Percentiles rank a stretch among this genome's conserved stretches.
Evolutionary conservation across 2,113 vertebrate species (phyloP).

Genomic region (Hylia prasina): DNA sequence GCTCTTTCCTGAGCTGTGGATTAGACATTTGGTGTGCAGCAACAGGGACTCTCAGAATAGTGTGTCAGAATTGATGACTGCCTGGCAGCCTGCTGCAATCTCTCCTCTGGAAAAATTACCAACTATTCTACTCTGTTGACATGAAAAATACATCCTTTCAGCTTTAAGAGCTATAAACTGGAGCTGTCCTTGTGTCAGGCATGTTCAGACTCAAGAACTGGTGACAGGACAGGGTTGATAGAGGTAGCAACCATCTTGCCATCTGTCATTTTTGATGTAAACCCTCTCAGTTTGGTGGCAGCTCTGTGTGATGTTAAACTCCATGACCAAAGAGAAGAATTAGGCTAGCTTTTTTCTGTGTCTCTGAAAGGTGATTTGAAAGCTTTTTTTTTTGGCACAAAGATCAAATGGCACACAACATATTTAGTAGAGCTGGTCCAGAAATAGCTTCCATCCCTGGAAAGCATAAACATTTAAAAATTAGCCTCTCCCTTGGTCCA

Average conservation of each 20-base stretch:
- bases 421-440: background rate
- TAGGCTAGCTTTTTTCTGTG: background rate
- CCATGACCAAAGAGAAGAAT: background rate
- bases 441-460: background rate
- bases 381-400: background rate
- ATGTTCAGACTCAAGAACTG: background rate
- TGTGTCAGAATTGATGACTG: background rate
- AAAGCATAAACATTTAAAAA: background rate
- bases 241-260: background rate
- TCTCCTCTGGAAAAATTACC: constrained; percentile 18
- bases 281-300: background rate
- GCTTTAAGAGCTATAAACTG: background rate
- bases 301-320: background rate
- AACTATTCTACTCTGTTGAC: background rate
- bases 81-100: constrained; percentile 17
- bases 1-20: background rate
- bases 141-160: constrained; percentile 35
- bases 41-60: background rate
- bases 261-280: background rate
- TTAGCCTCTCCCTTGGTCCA: background rate
- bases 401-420: background rate
- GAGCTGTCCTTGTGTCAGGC: background rate
- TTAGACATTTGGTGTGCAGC: background rate
- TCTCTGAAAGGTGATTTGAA: background rate
- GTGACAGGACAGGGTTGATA: background rate